Conservation (phyloP, 53 echinoderm and acorn worm species). For the Arbacia lixula region DNA sequence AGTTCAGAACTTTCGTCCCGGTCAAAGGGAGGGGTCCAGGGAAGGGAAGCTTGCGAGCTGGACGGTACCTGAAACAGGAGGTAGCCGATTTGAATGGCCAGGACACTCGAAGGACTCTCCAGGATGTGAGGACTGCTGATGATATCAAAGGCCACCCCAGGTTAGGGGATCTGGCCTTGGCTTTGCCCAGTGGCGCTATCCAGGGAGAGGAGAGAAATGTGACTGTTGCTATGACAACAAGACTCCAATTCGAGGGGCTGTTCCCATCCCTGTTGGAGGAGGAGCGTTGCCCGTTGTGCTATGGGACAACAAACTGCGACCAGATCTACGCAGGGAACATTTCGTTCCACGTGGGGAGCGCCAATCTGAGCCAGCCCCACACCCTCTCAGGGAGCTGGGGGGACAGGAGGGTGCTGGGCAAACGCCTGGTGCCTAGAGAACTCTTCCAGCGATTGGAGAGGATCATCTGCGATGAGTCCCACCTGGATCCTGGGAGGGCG, state of each 20-base stretch:
- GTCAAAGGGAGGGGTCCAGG: neutral
- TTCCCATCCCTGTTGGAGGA: conserved; percentile 72
- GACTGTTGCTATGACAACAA: conserved; percentile 52
- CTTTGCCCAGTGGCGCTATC: neutral
- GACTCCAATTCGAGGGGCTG: conserved; percentile 53
- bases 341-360: conserved; percentile 59
- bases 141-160: conserved; percentile 51
- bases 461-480: conserved; percentile 64
- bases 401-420: conserved; percentile 35
- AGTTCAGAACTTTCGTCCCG: conserved; percentile 36
- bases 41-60: neutral
- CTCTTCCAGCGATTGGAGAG: conserved; percentile 54
- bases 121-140: conserved; percentile 50
- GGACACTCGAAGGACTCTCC: conserved; percentile 44
- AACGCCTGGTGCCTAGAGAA: conserved; percentile 21
- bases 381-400: conserved; percentile 59
- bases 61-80: neutral
- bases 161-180: neutral
- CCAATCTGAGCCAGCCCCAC: conserved; percentile 54
- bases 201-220: conserved; percentile 12
- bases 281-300: conserved; percentile 80
- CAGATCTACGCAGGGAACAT: conserved; percentile 85
- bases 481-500: neutral
- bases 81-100: conserved; percentile 9
- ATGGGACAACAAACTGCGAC: conserved; percentile 74